phyloP scores from a whole-genome alignment of 2,888 invertebrate species.

The Idaea aversata region DNA sequence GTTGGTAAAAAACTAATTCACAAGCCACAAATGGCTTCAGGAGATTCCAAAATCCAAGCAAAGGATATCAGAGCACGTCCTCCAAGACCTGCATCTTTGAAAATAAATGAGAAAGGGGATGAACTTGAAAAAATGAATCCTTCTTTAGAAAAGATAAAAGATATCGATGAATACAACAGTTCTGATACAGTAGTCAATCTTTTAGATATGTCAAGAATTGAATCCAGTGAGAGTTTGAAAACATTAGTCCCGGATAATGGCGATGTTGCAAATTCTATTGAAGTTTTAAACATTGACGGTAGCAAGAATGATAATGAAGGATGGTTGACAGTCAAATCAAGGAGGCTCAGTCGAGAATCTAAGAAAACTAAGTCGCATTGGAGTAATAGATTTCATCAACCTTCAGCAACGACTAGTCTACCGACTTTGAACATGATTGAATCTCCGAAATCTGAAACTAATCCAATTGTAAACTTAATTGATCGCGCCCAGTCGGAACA shows the following conservation, averaged over 20 bases:
- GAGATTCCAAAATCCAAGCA: conserved; percentile 51
- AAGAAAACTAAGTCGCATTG: conserved; percentile 84
- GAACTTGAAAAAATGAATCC: conserved; percentile 48
- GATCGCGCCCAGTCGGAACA: conserved; percentile 69
- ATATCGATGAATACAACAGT: conserved; percentile 74
- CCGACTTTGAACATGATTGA: conserved; percentile 84
- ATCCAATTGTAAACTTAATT: conserved; percentile 42
- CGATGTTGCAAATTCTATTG: conserved; percentile 66
- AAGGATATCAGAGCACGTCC: conserved; percentile 60
- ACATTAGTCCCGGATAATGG: conserved; percentile 72
- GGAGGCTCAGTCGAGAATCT: conserved; percentile 80
- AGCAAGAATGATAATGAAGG: conserved; percentile 82
- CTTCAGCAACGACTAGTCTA: conserved; percentile 90
- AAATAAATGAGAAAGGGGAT: conserved; percentile 57
- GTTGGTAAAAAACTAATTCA: conserved; percentile 45
- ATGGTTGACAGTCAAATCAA: conserved; percentile 93
- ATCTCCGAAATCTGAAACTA: conserved; percentile 69
- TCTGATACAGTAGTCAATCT: conserved; percentile 78
- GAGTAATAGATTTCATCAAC: conserved; percentile 89
- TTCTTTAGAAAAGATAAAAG: conserved; percentile 56
- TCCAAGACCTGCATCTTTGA: conserved; percentile 55
- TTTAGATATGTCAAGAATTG: conserved; percentile 68
- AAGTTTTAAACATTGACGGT: conserved; percentile 70
- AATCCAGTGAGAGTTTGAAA: conserved; percentile 73
- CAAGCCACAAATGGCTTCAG: conserved; percentile 53